Evolutionary conservation across 2,113 vertebrate genomes (phyloP).

Genomic region (Scomber japonicus): DNA sequence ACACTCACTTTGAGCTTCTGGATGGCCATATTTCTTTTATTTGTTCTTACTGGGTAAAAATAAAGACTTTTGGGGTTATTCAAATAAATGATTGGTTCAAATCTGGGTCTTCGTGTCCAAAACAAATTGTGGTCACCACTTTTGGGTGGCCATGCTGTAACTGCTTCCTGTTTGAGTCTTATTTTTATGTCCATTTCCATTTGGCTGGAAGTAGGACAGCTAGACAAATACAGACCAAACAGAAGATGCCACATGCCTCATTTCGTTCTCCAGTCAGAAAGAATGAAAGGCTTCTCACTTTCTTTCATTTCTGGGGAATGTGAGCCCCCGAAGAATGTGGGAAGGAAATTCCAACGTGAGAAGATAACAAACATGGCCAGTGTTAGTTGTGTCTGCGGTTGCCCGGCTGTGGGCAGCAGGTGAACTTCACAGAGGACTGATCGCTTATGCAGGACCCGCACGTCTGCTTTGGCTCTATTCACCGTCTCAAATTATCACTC

Average conservation of each 20-base stretch:
- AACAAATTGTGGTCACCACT: constrained; percentile 39
- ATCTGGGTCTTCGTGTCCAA: constrained; percentile 25
- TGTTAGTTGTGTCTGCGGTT: constrained; percentile 74
- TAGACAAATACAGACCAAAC: constrained; percentile 37
- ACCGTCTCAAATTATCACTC: constrained; percentile 44
- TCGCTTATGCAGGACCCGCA: constrained; percentile 60
- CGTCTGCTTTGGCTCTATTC: constrained; percentile 39
- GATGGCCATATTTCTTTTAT: not conserved
- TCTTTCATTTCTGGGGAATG: constrained; percentile 67
- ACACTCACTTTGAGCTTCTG: not conserved
- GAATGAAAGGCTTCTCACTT: constrained; percentile 40
- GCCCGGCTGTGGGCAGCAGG: constrained; percentile 69
- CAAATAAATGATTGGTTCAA: constrained; percentile 34
- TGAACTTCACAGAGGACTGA: constrained; percentile 70
- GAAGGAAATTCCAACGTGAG: constrained; percentile 82
- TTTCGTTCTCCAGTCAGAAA: constrained; percentile 21
- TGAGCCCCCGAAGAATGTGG: constrained; percentile 75
- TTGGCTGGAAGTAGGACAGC: constrained; percentile 42
- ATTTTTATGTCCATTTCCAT: constrained; percentile 48
- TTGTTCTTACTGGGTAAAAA: not conserved
- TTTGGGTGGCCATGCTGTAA: constrained; percentile 53
- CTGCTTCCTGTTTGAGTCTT: constrained; percentile 58
- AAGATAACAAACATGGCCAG: constrained; percentile 80
- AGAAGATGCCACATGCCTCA: constrained; percentile 69
- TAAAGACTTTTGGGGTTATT: constrained; percentile 2